Evolutionary conservation across 64 coral and sea anemone species (phyloP).

Genomic region (Platygyra sinensis): DNA sequence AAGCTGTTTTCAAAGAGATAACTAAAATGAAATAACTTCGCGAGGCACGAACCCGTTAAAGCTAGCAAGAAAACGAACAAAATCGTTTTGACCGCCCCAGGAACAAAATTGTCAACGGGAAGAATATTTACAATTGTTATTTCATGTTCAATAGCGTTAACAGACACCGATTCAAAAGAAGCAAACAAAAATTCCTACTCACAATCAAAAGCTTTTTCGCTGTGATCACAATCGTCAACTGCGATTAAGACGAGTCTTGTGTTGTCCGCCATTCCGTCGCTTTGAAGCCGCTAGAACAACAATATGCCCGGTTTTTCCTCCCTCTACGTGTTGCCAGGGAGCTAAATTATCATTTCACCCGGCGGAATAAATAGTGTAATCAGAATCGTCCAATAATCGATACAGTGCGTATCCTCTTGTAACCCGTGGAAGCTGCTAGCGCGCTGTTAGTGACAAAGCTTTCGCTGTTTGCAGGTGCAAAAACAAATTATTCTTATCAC

Average conservation of each 20-base stretch:
- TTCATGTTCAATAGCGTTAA: too few species aligned
- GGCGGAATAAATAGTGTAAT: too few species aligned
- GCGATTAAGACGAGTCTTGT: background rate
- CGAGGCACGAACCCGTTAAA: too few species aligned
- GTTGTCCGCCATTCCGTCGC: background rate
- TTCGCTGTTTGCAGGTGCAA: conserved; percentile 11
- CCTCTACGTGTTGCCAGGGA: background rate
- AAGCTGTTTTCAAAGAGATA: too few species aligned
- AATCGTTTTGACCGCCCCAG: too few species aligned
- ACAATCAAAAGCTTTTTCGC: conserved; percentile 44
- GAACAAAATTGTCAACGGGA: too few species aligned
- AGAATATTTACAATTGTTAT: too few species aligned
- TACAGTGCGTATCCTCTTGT: background rate
- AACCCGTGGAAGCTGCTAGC: background rate
- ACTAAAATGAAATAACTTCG: too few species aligned
- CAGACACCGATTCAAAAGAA: too few species aligned
- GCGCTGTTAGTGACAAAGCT: background rate
- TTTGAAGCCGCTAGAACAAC: background rate
- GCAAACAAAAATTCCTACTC: background rate
- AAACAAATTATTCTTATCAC: background rate
- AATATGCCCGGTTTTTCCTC: too few species aligned
- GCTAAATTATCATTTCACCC: conserved; percentile 6
- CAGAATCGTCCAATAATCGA: background rate
- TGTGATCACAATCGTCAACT: conserved; percentile 39
- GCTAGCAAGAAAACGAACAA: too few species aligned